These are phyloP conservation scores for Sarcophaga caerulescens DNA, from an alignment of 2,888 invertebrate genomes.

Conservation along the genomic window DNA sequence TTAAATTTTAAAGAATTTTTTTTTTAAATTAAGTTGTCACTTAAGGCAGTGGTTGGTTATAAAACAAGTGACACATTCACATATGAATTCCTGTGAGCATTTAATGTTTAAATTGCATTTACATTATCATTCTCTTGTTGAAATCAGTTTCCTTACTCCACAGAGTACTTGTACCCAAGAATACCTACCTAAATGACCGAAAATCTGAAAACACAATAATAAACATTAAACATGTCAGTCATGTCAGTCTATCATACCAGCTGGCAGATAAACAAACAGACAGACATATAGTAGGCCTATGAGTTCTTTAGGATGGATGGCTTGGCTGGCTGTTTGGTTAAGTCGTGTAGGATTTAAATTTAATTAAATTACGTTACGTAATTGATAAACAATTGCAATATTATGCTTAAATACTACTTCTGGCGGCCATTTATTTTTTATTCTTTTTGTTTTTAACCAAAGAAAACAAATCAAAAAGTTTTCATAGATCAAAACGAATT, in stretches of 20 bases:
- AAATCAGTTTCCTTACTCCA: neutral
- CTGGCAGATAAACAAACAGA: neutral
- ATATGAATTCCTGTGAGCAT: neutral
- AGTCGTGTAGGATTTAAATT: slow-evolving; percentile 54
- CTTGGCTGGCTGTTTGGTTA: neutral
- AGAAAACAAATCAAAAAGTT: neutral
- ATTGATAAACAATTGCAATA: slow-evolving; percentile 56
- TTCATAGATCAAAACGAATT: neutral
- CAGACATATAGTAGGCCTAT: neutral
- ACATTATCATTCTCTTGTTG: neutral
- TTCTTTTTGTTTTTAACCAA: neutral
- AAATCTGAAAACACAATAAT: slow-evolving; percentile 21
- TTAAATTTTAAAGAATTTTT: neutral
- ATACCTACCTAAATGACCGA: neutral
- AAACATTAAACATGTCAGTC: slow-evolving; percentile 27
- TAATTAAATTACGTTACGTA: slow-evolving; percentile 59
- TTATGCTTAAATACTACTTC: slow-evolving; percentile 53
- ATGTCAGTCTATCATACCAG: neutral
- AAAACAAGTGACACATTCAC: neutral
- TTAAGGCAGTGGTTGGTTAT: neutral
- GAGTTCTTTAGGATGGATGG: slow-evolving; percentile 4
- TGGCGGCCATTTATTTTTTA: too few relatives aligned
- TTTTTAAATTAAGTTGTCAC: neutral
- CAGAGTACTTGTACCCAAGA: neutral
- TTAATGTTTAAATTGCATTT: neutral